Percentiles rank a stretch among this genome's conserved stretches.
Conservation (phyloP, 2,888 invertebrate genomes). For the Meandrusa payeni region DNA sequence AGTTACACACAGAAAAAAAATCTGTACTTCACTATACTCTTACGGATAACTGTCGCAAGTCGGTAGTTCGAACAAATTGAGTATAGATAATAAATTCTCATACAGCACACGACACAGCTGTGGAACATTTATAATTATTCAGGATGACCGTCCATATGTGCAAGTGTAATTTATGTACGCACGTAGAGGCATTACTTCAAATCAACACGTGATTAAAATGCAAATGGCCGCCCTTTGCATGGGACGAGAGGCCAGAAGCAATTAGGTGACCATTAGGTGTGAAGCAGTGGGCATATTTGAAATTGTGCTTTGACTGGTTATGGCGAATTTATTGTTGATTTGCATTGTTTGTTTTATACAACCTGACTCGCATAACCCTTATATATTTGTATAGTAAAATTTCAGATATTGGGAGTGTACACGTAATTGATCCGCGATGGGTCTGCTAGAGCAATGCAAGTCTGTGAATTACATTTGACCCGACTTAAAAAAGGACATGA, state of each 20-base stretch:
- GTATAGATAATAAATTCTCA: conserved; percentile 4
- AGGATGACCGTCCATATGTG: conserved; percentile 35
- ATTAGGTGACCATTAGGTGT: conserved; percentile 60
- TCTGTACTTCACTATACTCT: no score
- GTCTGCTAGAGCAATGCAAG: no score
- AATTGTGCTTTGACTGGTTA: conserved; percentile 7
- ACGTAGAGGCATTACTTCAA: conserved; percentile 55
- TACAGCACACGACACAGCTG: background rate
- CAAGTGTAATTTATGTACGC: conserved; percentile 51
- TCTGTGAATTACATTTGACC: no score
- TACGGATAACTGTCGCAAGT: no score
- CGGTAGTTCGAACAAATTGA: no score
- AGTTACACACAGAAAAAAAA: no score
- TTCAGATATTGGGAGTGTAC: no score
- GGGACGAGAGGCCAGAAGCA: conserved; percentile 45
- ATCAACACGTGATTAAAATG: conserved; percentile 74
- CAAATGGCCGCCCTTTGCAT: conserved; percentile 59
- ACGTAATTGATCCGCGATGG: no score
- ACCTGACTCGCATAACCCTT: no score
- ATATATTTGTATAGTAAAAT: no score
- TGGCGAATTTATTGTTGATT: background rate
- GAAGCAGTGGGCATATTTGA: conserved; percentile 33
- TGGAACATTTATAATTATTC: conserved; percentile 13
- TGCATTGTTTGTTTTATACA: no score
- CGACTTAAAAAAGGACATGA: no score